Evolutionary conservation across 2,797 vertebrate species (phyloP), one percentile per base, ranked within the genome.

Genomic region (Girardinus metallicus): DNA sequence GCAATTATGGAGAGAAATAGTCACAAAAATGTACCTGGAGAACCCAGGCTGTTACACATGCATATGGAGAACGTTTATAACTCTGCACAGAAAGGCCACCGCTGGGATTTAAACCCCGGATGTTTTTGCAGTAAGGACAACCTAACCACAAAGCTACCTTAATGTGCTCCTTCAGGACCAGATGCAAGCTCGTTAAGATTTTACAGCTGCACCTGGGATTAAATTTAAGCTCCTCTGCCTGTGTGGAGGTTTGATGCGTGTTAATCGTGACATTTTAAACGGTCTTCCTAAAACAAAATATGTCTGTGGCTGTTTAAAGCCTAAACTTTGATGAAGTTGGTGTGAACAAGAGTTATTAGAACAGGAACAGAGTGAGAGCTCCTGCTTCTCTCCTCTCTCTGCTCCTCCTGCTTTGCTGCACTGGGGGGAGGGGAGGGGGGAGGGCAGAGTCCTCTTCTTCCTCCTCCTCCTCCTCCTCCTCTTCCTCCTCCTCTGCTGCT

Each of bases 341-440:
- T 26, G 12, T 70, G 41, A 2, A 11, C 23, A 26, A 70, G 23
- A 15, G 21, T 10, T 18, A 26, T 49, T 6, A 21, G 5, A 78
- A 77, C 18, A 46, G n/a, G 43, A 23, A 79, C 77, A 23, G 90
- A 93, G 93, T 92, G 90, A 87, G 89, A 78, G 29, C 76, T 92
- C 87, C 1, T 76, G 57, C 15, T 72, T 66, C 7, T 23, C 46
- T 44, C 12, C 68, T 13, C 75, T 78, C 79, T 62, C 73, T 21
- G 83, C 83, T 86, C 76, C 88, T 88, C 85, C 76, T 57, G 62
- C 82, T 79, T 78, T 83, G 80, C 90, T 87, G 87, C 93, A 90
- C 85, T 81, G 80, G 80, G 74, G 81, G 79, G n/a, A n/a, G n/a
- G n/a, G n/a, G n/a, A n/a, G 74, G 81, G 79, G n/a, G n/a, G n/a